Base-by-base conservation (phyloP, 2,888 invertebrate genomes). In the Aphelenchoides bicaudatus region DNA sequence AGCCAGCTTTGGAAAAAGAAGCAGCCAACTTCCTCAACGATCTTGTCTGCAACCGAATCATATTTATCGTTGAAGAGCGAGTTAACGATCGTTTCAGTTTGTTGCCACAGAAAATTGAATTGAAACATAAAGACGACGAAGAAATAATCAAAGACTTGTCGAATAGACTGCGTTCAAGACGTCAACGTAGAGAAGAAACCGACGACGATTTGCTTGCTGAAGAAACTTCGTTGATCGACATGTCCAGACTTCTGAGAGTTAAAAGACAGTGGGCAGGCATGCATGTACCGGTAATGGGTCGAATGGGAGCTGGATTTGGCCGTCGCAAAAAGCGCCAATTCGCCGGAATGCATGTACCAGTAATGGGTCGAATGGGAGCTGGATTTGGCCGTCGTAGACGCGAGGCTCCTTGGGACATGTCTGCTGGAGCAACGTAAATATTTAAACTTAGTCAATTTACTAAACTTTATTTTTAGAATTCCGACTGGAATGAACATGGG, bases 81-180 rank as follows among this genome's bases (percentile, higher is more conserved):
- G 31, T 72, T 10, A 75, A 75, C 52, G 70, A 68, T 25, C 66
- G 75, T 25, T 74, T 75, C 56, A 63, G 63, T n/a, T 58, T 74
- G 16, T 46, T 75, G 8, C 59, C 71, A 0, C 59, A 70, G 8
- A 69, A 70, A 55, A 70, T 75, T 13, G 62, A 68, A 1, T 61
- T 75, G 43, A 71, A 70, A 39, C 65, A 76, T 27, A 63, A 70
- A 23, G 66, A 70, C 27, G 67, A 70, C 34, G 68, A 71, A 34
- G 71, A 67, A 23, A 59, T 75, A 39, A 66, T 75, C 25, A 65
- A 67, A 28, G 70, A 67, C 37, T 59, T 75, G 6, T 58, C 66
- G 53, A 58, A 37, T 3, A 49, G 53, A 19, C 55, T 66, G 57
- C 23, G 57, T 16, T 49, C 66, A n/a, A 39, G 39, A 6, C 56